Conservation (phyloP, 2,888 invertebrate genomes). For the Cabera pusaria region DNA sequence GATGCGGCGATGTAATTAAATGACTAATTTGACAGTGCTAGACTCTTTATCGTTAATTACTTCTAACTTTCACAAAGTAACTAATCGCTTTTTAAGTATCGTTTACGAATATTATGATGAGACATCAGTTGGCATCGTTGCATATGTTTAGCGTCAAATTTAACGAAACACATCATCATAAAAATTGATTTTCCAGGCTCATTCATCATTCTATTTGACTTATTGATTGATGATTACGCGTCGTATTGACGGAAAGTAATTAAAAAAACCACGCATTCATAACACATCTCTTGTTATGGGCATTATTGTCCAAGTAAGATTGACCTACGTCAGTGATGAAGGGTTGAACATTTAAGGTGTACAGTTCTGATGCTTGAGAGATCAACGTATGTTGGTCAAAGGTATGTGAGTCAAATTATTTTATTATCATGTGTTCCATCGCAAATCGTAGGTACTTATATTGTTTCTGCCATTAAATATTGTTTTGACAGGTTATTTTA, state of each 20-base stretch:
- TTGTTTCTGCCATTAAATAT: conserved; percentile 54
- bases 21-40: conserved; percentile 9
- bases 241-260: conserved; percentile 73
- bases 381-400: conserved; percentile 42
- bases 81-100: conserved; percentile 34
- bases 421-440: conserved; percentile 64
- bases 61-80: conserved; percentile 15
- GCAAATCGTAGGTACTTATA: conserved; percentile 38
- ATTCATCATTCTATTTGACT: conserved; percentile 76
- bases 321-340: conserved; percentile 32
- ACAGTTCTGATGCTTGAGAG: conserved; percentile 25
- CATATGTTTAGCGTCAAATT: conserved; percentile 77
- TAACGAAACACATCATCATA: conserved; percentile 71
- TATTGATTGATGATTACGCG: conserved; percentile 74
- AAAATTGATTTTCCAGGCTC: conserved; percentile 70
- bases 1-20: conserved; percentile 18
- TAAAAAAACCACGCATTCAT: conserved; percentile 62
- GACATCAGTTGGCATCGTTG: conserved; percentile 39
- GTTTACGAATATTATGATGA: conserved; percentile 32
- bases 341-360: conserved; percentile 11
- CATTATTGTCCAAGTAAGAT: conserved; percentile 35
- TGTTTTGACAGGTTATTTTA: conserved; percentile 66
- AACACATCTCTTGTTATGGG: conserved; percentile 47
- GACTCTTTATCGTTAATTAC: conserved; percentile 32
- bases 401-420: conserved; percentile 56